Conservation (phyloP, 2,113 vertebrate genomes). For the Neogobius melanostomus region DNA sequence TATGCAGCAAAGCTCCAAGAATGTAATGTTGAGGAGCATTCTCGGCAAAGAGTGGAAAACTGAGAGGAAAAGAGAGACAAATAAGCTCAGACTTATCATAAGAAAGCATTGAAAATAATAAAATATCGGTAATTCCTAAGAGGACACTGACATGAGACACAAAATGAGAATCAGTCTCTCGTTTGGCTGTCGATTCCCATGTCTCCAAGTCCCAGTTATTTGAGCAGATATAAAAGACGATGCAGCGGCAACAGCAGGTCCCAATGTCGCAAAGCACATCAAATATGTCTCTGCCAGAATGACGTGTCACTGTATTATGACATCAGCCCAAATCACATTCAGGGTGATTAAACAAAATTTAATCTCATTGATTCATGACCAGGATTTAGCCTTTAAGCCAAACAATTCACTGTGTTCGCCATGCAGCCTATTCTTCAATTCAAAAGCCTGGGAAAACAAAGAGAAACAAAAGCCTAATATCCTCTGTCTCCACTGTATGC, state of each 20-base stretch:
- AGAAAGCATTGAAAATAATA: conserved; percentile 24
- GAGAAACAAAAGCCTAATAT: conserved; percentile 31
- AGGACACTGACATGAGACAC: conserved; percentile 21
- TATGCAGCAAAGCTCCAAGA: conserved; percentile 47
- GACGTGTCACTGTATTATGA: conserved; percentile 49
- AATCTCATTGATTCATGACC: conserved; percentile 48
- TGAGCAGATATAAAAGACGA: conserved; percentile 6
- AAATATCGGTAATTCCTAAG: conserved; percentile 37
- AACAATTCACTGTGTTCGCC: conserved; percentile 28
- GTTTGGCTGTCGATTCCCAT: conserved; percentile 1
- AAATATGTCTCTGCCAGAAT: conserved; percentile 28
- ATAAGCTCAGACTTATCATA: conserved; percentile 34
- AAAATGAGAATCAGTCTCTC: conserved; percentile 29
- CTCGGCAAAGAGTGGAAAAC: conserved; percentile 35
- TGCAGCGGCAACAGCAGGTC: conserved; percentile 7
- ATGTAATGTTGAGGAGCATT: conserved; percentile 57
- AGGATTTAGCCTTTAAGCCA: conserved; percentile 52
- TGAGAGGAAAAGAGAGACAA: conserved; percentile 26
- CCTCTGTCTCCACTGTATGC: conserved; percentile 15
- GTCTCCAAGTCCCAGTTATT: conserved; percentile 6
- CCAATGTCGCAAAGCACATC: conserved; percentile 30
- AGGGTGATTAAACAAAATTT: conserved; percentile 58
- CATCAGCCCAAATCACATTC: conserved; percentile 55
- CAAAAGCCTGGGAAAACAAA: conserved; percentile 22
- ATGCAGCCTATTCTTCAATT: conserved; percentile 20